phyloP scores from a whole-genome alignment of 2,113 vertebrate species.

The Coturnix japonica region DNA sequence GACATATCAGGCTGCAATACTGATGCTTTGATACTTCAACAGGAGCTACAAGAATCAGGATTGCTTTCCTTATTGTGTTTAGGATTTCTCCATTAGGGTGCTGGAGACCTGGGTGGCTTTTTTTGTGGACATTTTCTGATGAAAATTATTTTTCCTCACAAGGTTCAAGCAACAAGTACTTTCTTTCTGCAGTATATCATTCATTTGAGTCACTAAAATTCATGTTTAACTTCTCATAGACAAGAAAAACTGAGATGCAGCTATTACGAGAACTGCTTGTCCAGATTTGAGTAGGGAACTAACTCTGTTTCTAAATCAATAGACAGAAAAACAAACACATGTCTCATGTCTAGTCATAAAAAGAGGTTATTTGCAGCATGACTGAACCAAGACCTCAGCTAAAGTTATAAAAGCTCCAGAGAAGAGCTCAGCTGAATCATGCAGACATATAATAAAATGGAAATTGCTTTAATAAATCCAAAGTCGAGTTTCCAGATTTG shows the following conservation, averaged over 20 bases:
- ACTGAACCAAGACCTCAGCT: slow-evolving; percentile 27
- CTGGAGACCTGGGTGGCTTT: not conserved
- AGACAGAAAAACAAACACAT: slow-evolving; percentile 10
- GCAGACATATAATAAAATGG: slow-evolving; percentile 13
- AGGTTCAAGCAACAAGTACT: not conserved
- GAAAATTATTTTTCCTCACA: not conserved
- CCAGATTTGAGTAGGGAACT: not conserved
- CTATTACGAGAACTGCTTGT: not conserved
- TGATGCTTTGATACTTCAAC: not conserved
- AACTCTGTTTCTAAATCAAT: not conserved
- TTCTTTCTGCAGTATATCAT: not conserved
- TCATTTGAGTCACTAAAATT: not conserved
- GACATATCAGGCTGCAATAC: not conserved
- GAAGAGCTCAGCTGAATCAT: slow-evolving; percentile 42
- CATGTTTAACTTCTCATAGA: not conserved
- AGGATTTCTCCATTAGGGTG: not conserved
- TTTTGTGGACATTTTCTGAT: not conserved
- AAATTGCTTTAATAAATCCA: slow-evolving; percentile 49
- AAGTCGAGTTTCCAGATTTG: not conserved
- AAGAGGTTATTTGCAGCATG: slow-evolving; percentile 47
- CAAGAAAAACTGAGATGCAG: not conserved
- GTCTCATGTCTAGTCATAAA: slow-evolving; percentile 29
- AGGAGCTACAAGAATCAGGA: not conserved
- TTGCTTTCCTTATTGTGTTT: not conserved
- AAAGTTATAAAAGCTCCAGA: slow-evolving; percentile 24